Base-by-base conservation (phyloP, 2,113 vertebrate species). In the Phylloscopus trochilus region DNA sequence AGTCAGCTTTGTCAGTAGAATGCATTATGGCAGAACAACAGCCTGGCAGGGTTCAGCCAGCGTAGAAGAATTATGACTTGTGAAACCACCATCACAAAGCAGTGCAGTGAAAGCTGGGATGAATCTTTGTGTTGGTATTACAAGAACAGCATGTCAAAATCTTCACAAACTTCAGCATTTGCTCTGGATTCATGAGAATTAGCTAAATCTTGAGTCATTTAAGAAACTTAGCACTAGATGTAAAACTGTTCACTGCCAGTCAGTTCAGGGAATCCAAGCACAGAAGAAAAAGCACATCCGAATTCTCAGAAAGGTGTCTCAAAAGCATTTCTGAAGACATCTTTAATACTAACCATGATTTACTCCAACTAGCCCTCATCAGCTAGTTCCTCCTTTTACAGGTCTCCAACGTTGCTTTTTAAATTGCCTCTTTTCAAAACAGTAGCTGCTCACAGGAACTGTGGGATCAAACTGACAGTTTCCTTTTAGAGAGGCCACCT, bases 41-140 rank as follows among this genome's bases (percentile, higher is more conserved):
- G 88, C 62, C 56, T 67, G 79, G 68, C 0, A 0, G 52, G 59
- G 51, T 27, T 94, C 90, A 80, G 59, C 59, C 80, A 86, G 52
- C 15, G 17, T 15, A 47, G 60, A 85, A 86, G 82, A 94, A 95
- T 77, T 78, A 96, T 0, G 4, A 90, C 43, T 83, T 81, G 82
- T 77, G 64, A 93, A 95, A 96, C 75, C 82, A 88, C 46, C 59
- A 89, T 21, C 55, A 85, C 53, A 59, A 80, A 87, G 70, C 74
- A 77, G 43, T 1, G 5, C 51, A 63, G 51, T 2, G 13, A 96
- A 91, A 91, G 67, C 92, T 77, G 67, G 19, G 47, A 80, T 0
- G 3, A 80, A 76, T 69, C 89, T 91, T 78, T 88, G 67, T 55
- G 26, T 51, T 69, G 56, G 46, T 83, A 2, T 83, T 91, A 85